A percentile compares a stretch with the other conserved stretches of the same genome.
phyloP scores from a whole-genome alignment of 2,888 invertebrate genomes.

The Aporophyla nigra region DNA sequence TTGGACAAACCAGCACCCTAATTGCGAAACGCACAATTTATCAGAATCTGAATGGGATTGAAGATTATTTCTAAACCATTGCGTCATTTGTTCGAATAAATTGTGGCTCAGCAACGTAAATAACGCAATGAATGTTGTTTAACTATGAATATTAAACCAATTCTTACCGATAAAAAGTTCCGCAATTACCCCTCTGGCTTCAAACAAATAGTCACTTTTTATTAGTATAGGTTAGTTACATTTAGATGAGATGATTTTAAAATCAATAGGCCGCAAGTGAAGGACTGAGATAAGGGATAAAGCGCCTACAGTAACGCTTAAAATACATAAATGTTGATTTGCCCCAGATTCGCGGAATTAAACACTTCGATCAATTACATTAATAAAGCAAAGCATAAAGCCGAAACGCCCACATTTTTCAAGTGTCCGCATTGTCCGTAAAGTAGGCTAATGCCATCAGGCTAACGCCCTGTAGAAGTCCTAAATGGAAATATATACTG shows the following conservation, averaged over 20 bases:
- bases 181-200: too few species aligned
- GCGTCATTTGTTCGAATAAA: too few species aligned
- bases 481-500: slow-evolving; percentile 68
- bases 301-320: neutral
- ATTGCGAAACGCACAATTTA: too few species aligned
- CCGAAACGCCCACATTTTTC: slow-evolving; percentile 41
- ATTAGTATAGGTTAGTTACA: too few species aligned
- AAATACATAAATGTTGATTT: neutral
- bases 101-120: too few species aligned
- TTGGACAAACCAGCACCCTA: too few species aligned
- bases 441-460: slow-evolving; percentile 68
- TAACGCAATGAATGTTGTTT: too few species aligned
- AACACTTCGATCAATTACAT: slow-evolving; percentile 29
- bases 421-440: slow-evolving; percentile 38
- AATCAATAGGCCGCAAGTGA: neutral
- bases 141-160: too few species aligned
- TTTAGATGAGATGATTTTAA: neutral
- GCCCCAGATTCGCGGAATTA: slow-evolving; percentile 19
- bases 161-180: too few species aligned
- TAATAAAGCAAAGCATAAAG: slow-evolving; percentile 43
- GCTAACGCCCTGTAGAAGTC: slow-evolving; percentile 62
- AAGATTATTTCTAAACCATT: too few species aligned
- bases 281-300: slow-evolving; percentile 1
- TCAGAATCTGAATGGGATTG: too few species aligned
- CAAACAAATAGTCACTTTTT: too few species aligned